These are phyloP conservation scores for Scolopax rusticola DNA, from an alignment of 2,797 vertebrate species.

Conservation along the genomic window DNA sequence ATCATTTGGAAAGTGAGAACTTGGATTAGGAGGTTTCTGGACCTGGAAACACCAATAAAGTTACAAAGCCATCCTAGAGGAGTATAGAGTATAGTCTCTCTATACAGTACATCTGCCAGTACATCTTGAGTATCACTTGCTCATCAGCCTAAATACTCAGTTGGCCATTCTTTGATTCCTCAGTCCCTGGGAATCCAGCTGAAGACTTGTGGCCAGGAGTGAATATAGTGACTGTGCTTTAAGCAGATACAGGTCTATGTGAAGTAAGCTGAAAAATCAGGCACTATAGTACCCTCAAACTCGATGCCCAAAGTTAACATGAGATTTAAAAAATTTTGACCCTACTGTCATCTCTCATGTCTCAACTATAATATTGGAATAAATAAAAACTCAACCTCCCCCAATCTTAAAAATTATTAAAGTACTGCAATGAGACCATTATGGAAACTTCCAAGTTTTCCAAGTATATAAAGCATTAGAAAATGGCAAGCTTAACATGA, in stretches of 20 bases:
- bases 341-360: neutral
- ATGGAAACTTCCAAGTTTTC: neutral
- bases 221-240: neutral
- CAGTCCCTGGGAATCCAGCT: neutral
- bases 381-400: neutral
- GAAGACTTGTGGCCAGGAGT: neutral
- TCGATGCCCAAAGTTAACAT: neutral
- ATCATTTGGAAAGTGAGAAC: neutral
- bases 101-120: neutral
- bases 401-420: neutral
- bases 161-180: neutral
- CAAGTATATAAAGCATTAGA: neutral
- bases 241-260: neutral
- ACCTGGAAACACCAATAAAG: neutral
- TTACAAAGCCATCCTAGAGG: neutral
- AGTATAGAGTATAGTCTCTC: neutral
- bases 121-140: neutral
- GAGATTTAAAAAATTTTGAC: neutral
- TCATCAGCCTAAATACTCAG: neutral
- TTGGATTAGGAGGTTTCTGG: neutral
- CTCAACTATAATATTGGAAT: neutral
- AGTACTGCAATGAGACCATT: neutral
- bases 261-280: neutral
- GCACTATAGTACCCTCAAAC: neutral
- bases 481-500: neutral